Evolutionary conservation across 2,888 invertebrate genomes (phyloP), one percentile per base, ranked within the genome.

Genomic region (Candidula unifasciata): DNA sequence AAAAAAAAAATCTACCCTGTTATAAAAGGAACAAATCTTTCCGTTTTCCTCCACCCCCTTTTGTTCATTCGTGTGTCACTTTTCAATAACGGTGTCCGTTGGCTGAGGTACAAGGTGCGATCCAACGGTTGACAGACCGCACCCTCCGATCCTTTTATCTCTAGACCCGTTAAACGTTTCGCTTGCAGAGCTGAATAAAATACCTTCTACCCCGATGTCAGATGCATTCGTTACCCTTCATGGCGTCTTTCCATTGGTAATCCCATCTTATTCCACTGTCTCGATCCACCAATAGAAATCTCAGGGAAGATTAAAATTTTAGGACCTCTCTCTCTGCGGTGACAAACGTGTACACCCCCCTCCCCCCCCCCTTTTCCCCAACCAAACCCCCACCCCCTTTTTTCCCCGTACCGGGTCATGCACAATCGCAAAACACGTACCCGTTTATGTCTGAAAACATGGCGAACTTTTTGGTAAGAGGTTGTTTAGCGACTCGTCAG

Each of bases 1-100:
- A 44, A 44, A 44, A 44, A 44, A 44, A 44, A 10, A 44, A 44
- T 44, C 6, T 44, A 44, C 44, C 44, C 44, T 44, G 6, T 44
- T 44, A 13, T 44, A 44, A 44, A 44, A 44, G 44, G 44, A 44
- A 44, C 44, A 44, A 44, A 44, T 44, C 44, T 60, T 60, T 60
- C n/a, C n/a, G 18, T 16, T 60, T 60, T 21, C 60, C 60, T 73
- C 37, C 37, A 73, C 18, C n/a, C 21, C 37, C 18, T 37, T 73
- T 37, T 35, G 18, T 73, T 35, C 33, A 73, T 6, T 35, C 78
- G 24, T 69, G 69, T 68, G 37, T 69, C 68, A 80, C 80, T 68
- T 80, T 44, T 68, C 68, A 13, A n/a, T 80, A 80, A 80, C 80
- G 80, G 80, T 68, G 27, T 6, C 80, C 69, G 69, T 80, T 80